phyloP scores from a whole-genome alignment of 2,888 invertebrate species.

The Tinea semifulvella region DNA sequence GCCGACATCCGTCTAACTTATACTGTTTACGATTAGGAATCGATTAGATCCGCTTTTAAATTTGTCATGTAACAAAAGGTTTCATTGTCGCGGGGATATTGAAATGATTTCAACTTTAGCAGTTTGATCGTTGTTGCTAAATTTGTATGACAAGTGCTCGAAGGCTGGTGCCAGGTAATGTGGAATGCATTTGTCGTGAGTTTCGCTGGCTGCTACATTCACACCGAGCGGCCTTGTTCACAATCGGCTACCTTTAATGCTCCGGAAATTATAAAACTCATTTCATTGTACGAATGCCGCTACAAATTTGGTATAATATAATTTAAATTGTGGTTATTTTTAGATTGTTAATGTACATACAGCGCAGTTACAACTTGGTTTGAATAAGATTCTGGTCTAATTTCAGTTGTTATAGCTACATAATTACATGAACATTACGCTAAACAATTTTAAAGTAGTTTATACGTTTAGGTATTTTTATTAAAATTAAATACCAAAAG shows the following conservation, averaged over 20 bases:
- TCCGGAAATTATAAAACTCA: conserved; percentile 49
- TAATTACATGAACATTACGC: too few relatives aligned
- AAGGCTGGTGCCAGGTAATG: conserved; percentile 31
- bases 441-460: too few relatives aligned
- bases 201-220: conserved; percentile 34
- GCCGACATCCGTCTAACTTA: conserved; percentile 47
- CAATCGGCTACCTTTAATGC: conserved; percentile 45
- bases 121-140: conserved; percentile 36
- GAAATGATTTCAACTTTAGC: conserved; percentile 39
- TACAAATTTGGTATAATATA: conserved; percentile 6
- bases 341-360: conserved; percentile 1
- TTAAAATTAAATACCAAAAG: too few relatives aligned
- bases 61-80: conserved; percentile 38
- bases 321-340: conserved; percentile 3
- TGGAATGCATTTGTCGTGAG: conserved; percentile 55
- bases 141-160: conserved; percentile 28
- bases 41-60: conserved; percentile 57
- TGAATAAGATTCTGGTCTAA: neutral
- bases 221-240: conserved; percentile 46
- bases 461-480: too few relatives aligned
- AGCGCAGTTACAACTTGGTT: neutral
- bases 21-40: conserved; percentile 36
- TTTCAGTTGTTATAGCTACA: too few relatives aligned
- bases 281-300: conserved; percentile 30
- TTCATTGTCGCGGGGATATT: conserved; percentile 26